A percentile compares a stretch with the other conserved stretches of the same genome.
These are phyloP conservation scores for Globia sparganii DNA, from an alignment of 2,888 invertebrate genomes.

Conservation along the genomic window DNA sequence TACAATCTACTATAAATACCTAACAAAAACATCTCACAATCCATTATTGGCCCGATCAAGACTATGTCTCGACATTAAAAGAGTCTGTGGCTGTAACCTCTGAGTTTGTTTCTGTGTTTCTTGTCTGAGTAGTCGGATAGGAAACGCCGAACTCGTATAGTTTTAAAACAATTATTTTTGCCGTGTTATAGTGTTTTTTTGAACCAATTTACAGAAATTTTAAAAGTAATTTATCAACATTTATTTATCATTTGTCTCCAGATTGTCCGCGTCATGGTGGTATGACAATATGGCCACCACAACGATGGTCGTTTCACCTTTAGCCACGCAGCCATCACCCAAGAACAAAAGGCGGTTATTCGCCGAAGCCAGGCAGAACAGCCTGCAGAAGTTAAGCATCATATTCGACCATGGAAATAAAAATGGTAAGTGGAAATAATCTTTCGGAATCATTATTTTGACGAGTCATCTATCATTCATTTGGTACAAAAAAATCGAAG, in stretches of 20 bases:
- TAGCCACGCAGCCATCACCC: slow-evolving; percentile 84
- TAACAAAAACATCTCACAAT: background rate
- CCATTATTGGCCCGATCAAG: background rate
- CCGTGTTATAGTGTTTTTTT: background rate
- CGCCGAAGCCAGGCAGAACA: slow-evolving; percentile 87
- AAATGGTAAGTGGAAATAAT: slow-evolving; percentile 75
- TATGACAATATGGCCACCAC: slow-evolving; percentile 80
- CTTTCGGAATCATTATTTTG: background rate
- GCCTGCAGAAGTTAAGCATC: slow-evolving; percentile 85
- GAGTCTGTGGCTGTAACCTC: background rate
- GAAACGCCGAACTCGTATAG: background rate
- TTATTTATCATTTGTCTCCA: slow-evolving; percentile 33
- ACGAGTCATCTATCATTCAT: background rate
- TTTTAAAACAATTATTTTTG: background rate
- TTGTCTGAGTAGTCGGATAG: background rate
- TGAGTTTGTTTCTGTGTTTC: background rate
- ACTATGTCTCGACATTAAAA: background rate
- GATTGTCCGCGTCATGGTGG: slow-evolving; percentile 64
- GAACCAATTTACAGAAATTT: background rate
- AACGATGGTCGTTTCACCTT: slow-evolving; percentile 86
- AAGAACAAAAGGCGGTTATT: slow-evolving; percentile 85
- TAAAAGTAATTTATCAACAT: background rate
- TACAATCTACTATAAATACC: too few relatives aligned
- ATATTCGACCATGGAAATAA: slow-evolving; percentile 87
- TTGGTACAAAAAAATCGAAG: background rate